These are phyloP conservation scores for Dasyprocta punctata DNA, from an alignment of 2,113 vertebrate species.

Conservation along the genomic window DNA sequence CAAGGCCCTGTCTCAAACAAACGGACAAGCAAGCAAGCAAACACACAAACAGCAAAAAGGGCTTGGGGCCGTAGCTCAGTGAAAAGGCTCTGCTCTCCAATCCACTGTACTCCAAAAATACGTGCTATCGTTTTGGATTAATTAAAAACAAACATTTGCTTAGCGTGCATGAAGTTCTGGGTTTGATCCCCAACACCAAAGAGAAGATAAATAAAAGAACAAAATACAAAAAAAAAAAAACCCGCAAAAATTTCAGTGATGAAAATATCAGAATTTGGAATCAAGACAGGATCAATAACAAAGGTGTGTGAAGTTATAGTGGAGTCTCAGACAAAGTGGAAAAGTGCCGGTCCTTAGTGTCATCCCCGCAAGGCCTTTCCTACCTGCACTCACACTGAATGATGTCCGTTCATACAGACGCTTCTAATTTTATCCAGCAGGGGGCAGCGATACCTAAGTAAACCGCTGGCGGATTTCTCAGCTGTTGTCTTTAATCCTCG, in stretches of 20 bases:
- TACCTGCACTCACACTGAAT: background rate
- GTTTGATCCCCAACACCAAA: background rate
- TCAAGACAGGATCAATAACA: background rate
- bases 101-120: background rate
- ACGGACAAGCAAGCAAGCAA: background rate
- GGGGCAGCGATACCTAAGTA: slow-evolving; percentile 73
- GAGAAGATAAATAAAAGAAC: background rate
- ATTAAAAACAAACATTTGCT: background rate
- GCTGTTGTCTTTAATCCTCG: too few relatives aligned
- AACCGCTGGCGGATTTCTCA: background rate
- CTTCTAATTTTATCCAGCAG: slow-evolving; percentile 61
- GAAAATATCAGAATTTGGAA: slow-evolving; percentile 7
- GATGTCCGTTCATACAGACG: background rate
- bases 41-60: background rate
- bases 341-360: slow-evolving; percentile 7
- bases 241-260: background rate
- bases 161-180: background rate
- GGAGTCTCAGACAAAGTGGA: background rate
- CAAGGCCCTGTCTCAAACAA: background rate
- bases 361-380: background rate
- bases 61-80: background rate
- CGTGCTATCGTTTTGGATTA: background rate
- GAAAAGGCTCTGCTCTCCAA: background rate
- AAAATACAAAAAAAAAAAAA: background rate
- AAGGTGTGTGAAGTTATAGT: background rate